Conservation (phyloP, 2,113 vertebrate species). For the Mus pahari region DNA sequence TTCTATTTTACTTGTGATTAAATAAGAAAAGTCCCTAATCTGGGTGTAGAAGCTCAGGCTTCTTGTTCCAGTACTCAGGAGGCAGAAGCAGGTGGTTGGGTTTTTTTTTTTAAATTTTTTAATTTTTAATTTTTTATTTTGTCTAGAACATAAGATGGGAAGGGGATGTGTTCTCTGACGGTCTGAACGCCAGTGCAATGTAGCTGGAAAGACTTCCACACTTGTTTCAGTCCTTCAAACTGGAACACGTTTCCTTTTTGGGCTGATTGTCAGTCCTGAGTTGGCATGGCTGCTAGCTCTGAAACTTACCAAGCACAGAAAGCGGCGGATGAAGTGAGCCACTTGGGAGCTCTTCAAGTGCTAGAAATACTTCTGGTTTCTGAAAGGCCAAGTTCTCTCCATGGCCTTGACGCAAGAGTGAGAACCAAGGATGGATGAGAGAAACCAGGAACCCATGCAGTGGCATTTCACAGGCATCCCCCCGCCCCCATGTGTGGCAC, state of each 20-base stretch:
- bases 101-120: too few species aligned
- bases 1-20: constrained; percentile 67
- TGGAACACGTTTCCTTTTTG: constrained; percentile 90
- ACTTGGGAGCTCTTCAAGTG: constrained; percentile 93
- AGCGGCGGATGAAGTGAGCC: constrained; percentile 90
- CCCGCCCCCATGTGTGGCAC: neutral
- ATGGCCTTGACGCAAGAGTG: constrained; percentile 93
- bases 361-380: constrained; percentile 93
- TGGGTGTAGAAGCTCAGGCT: neutral
- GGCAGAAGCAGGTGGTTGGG: neutral
- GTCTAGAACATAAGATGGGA: constrained; percentile 39
- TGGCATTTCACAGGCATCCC: neutral
- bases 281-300: constrained; percentile 92
- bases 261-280: constrained; percentile 91
- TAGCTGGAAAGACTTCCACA: constrained; percentile 86
- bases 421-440: constrained; percentile 86
- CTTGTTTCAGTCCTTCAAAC: constrained; percentile 90
- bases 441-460: neutral
- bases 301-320: constrained; percentile 91
- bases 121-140: constrained; percentile 47
- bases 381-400: constrained; percentile 89
- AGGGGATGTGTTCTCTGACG: neutral
- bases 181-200: fast-evolving
- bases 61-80: neutral
- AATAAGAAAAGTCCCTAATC: constrained; percentile 72